Evolutionary conservation across 2,797 vertebrate species (phyloP).

Genomic region (Microchirus variegatus): DNA sequence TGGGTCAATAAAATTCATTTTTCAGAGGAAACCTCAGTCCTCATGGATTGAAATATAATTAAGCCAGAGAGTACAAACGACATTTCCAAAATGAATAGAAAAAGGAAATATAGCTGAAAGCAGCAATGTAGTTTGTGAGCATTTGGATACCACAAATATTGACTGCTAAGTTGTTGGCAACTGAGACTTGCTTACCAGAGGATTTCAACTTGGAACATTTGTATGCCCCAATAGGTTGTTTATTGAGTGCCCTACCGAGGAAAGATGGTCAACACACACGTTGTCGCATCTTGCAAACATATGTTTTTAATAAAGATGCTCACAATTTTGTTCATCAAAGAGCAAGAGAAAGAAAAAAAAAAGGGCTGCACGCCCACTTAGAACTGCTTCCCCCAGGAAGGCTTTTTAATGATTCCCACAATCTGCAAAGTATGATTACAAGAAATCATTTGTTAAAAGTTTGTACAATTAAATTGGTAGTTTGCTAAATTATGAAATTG

Average conservation of each 20-base stretch:
- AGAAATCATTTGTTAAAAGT: too few relatives aligned
- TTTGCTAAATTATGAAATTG: too few relatives aligned
- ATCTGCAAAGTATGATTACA: too few relatives aligned
- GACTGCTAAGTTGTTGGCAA: not conserved
- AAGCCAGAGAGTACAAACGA: conserved; percentile 8
- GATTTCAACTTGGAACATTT: not conserved
- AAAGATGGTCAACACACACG: not conserved
- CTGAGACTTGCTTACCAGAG: not conserved
- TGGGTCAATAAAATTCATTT: conserved; percentile 22
- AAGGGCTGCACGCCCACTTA: too few relatives aligned
- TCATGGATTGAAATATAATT: conserved; percentile 23
- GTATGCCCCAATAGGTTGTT: not conserved
- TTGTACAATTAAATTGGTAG: too few relatives aligned
- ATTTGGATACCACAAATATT: not conserved
- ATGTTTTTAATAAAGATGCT: too few relatives aligned
- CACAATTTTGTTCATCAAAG: too few relatives aligned
- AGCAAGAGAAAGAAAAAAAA: too few relatives aligned
- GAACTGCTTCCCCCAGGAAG: too few relatives aligned
- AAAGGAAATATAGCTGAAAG: not conserved
- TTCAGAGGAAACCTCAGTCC: not conserved
- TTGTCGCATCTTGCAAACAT: not conserved
- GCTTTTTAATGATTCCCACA: too few relatives aligned
- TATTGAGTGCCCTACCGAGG: not conserved
- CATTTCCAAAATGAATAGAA: conserved; percentile 11
- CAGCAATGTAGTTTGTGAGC: not conserved